Evolutionary conservation across 2,888 invertebrate genomes (phyloP).

Genomic region (Hypomecis punctinalis): DNA sequence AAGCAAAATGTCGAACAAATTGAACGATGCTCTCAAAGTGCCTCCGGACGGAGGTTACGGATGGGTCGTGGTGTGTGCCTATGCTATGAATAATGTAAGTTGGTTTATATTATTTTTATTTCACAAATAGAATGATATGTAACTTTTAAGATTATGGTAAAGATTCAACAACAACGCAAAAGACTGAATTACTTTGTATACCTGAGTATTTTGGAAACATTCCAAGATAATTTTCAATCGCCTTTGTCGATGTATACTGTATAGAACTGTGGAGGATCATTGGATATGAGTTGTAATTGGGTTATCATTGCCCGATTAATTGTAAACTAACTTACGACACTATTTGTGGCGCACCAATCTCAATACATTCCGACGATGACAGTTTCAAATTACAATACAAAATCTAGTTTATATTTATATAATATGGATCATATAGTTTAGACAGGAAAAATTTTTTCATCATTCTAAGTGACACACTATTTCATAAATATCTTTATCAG

Average conservation of each 20-base stretch:
- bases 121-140: not conserved
- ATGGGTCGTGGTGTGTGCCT: slow-evolving; percentile 86
- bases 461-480: not conserved
- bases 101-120: not conserved
- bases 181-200: not conserved
- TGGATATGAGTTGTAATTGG: slow-evolving; percentile 13
- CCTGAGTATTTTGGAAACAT: too few relatives aligned
- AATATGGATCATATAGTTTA: too few relatives aligned
- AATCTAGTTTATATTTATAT: not conserved
- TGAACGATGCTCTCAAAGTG: slow-evolving; percentile 62
- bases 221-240: too few relatives aligned
- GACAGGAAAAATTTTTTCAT: too few relatives aligned
- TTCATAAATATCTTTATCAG: slow-evolving; percentile 14
- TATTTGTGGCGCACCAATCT: not conserved
- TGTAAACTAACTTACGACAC: not conserved
- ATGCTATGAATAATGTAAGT: slow-evolving; percentile 87
- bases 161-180: not conserved
- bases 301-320: slow-evolving; percentile 32
- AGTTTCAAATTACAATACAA: not conserved
- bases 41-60: slow-evolving; percentile 89
- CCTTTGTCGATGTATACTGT: too few relatives aligned
- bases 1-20: slow-evolving; percentile 60
- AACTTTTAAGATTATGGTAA: not conserved
- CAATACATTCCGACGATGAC: not conserved
- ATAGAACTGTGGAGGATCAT: not conserved